Evolutionary conservation across 2,113 vertebrate species (phyloP), one percentile per base, ranked within the genome.

Genomic region (Rousettus leschenaultii): DNA sequence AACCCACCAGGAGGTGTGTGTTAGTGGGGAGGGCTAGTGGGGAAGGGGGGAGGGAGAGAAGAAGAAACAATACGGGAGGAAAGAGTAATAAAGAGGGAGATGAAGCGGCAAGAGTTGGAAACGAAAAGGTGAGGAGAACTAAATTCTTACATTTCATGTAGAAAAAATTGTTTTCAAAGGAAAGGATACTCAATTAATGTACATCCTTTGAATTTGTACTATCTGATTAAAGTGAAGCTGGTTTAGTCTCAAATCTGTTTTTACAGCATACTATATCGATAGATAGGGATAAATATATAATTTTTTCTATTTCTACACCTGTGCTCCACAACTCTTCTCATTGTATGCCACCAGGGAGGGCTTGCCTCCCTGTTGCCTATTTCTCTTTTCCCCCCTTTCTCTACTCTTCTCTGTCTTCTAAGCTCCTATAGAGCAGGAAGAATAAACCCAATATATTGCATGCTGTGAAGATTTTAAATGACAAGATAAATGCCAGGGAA

Each of bases 401-500:
- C 51, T 53, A 57, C 61, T 66, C 85, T 82, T 92, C 77, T 71
- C 35, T 59, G 24, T 33, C 30, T 94, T 93, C 73, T 14, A 53
- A 28, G 86, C 21, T 86, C 73, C 73, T 70, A 74, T 33, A 83
- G 61, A 86, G 88, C 16, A 78, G 78, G 77, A 94, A 91, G 83
- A 73, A 82, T 68, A 97, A 95, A 61, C 15, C 48, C 71, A 96
- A 78, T 91, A 89, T 40, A 97, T 83, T 94, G 5, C 85, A 86
- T 65, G 55, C 80, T 95, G 80, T 86, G 86, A 96, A 90, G 78
- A 91, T 82, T 92, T 96, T 95, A 96, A 98, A 96, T 95, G 94
- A 96, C 93, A 96, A 86, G 85, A 93, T 93, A 96, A 98, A 97
- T 95, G 86, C 66, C 73, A 92, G 65, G 82, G 77, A 91, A 88